Evolutionary conservation across 2,888 invertebrate species (phyloP).

Genomic region (Chrysolina haemoptera): DNA sequence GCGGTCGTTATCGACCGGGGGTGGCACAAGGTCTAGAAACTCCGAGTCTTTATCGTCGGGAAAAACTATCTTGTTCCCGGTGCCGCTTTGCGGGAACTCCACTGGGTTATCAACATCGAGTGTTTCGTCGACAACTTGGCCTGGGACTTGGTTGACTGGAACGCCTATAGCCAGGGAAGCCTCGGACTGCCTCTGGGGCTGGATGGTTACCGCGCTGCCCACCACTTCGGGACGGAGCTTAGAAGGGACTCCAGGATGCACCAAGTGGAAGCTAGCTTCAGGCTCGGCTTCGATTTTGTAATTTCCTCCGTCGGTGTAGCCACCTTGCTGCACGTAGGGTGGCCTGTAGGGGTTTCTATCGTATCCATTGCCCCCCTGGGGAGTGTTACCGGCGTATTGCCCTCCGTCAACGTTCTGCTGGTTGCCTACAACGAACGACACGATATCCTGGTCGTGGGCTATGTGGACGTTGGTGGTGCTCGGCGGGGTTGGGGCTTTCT

Average conservation of each 20-base stretch:
- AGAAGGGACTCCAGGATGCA: background rate
- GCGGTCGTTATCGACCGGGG: constrained; percentile 54
- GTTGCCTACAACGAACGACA: constrained; percentile 77
- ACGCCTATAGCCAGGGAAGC: constrained; percentile 67
- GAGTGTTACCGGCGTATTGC: constrained; percentile 67
- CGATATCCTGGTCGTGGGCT: constrained; percentile 76
- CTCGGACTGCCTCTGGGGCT: constrained; percentile 66
- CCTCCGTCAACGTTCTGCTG: constrained; percentile 74
- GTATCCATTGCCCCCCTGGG: constrained; percentile 72
- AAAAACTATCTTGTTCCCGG: constrained; percentile 65
- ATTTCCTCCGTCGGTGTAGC: constrained; percentile 24
- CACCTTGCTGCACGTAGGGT: constrained; percentile 50
- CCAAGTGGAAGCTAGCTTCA: constrained; percentile 28
- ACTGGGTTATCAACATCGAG: constrained; percentile 56
- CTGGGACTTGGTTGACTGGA: constrained; percentile 63
- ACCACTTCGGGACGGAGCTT: constrained; percentile 25
- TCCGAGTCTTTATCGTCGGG: constrained; percentile 61
- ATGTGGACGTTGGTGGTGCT: constrained; percentile 78
- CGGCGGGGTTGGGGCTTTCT: constrained; percentile 66
- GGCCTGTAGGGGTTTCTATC: constrained; percentile 66
- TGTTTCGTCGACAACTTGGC: constrained; percentile 68
- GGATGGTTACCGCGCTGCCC: constrained; percentile 64
- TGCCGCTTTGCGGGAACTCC: constrained; percentile 55
- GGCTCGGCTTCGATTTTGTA: constrained; percentile 49
- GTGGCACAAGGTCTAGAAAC: constrained; percentile 53